Percentiles rank a stretch among this genome's conserved stretches.
Conservation (phyloP, 2,113 vertebrate genomes). For the Oryzias woworae region DNA sequence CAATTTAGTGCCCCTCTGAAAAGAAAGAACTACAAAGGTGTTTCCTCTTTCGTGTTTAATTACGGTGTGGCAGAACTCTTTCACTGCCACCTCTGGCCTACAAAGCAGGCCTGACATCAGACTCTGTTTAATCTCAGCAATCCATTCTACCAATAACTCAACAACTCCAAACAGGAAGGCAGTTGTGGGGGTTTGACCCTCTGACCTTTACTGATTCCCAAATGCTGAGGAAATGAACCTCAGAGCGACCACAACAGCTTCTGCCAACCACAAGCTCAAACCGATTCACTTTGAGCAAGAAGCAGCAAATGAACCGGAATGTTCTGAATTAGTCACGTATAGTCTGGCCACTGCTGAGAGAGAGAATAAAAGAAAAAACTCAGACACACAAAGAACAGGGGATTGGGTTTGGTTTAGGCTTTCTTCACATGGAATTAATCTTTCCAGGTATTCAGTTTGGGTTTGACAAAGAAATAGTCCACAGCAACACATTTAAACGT, state of each 20-base stretch:
- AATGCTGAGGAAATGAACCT: conserved; percentile 52
- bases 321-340: conserved; percentile 10
- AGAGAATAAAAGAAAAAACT: conserved; percentile 24
- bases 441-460: neutral
- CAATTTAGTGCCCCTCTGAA: conserved; percentile 47
- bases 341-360: conserved; percentile 1
- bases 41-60: conserved; percentile 63
- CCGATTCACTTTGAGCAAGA: conserved; percentile 20
- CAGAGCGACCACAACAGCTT: conserved; percentile 43
- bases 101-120: conserved; percentile 45
- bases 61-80: conserved; percentile 61
- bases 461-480: neutral
- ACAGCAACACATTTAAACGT: neutral
- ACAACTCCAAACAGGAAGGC: conserved; percentile 17
- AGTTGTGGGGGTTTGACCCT: conserved; percentile 44
- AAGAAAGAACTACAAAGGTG: conserved; percentile 20
- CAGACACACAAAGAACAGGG: neutral
- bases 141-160: conserved; percentile 44
- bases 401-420: neutral
- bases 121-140: conserved; percentile 26
- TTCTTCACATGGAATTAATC: conserved; percentile 11
- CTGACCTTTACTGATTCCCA: conserved; percentile 38
- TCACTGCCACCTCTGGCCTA: conserved; percentile 35
- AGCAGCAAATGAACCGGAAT: conserved; percentile 24
- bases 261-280: conserved; percentile 41